Conservation (phyloP, 1,140 invertebrate species). For the Trachelipus rathkii region DNA sequence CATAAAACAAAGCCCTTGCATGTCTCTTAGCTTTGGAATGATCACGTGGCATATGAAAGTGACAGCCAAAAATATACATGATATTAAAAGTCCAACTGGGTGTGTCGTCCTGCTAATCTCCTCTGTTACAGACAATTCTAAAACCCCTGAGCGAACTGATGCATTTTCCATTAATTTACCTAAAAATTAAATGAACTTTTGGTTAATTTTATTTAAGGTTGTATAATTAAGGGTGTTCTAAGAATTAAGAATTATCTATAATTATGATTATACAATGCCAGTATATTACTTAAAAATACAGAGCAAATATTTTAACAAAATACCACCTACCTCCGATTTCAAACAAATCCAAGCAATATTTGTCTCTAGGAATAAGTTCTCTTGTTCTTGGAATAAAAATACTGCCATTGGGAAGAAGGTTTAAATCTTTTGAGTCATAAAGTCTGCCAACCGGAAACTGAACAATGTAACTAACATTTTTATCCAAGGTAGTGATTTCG, state of each 20-base stretch:
- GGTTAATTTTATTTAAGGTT: too few relatives aligned
- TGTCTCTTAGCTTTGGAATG: not conserved
- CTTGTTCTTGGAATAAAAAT: not conserved
- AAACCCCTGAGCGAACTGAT: not conserved
- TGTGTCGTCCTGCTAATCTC: not conserved
- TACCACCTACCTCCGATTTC: not conserved
- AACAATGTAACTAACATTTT: not conserved
- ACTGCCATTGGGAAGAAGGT: not conserved
- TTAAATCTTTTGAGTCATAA: not conserved
- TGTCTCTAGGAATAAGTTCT: not conserved
- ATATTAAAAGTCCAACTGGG: not conserved
- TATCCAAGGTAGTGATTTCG: not conserved
- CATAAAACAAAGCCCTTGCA: not conserved
- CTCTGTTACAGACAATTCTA: not conserved
- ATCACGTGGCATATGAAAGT: conserved; percentile 5
- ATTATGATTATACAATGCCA: too few relatives aligned
- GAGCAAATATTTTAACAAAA: too few relatives aligned
- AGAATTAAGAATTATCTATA: too few relatives aligned
- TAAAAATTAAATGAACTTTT: not conserved
- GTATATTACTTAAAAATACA: too few relatives aligned
- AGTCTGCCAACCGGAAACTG: not conserved
- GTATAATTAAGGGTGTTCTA: too few relatives aligned
- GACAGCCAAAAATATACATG: not conserved
- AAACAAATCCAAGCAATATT: not conserved
- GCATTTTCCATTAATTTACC: not conserved